Percentiles rank a stretch among this genome's conserved stretches.
Evolutionary conservation across 2,797 vertebrate genomes (phyloP).

Genomic region (Sebastes iracundus): DNA sequence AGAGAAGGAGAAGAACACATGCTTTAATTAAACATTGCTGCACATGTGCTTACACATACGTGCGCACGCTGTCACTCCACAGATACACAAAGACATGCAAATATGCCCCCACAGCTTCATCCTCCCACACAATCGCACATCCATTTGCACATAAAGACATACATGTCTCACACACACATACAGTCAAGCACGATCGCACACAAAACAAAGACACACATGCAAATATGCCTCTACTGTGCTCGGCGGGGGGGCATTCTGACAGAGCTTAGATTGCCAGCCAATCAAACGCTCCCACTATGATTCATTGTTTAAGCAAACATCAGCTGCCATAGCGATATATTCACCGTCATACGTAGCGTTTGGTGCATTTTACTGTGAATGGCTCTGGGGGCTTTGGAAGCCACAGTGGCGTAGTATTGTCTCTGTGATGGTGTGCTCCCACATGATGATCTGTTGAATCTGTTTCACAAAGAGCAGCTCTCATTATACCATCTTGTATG

Average conservation of each 20-base stretch:
- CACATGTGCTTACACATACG: slow-evolving; percentile 63
- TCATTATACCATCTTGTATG: slow-evolving; percentile 23
- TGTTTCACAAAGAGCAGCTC: slow-evolving; percentile 46
- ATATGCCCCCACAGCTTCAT: slow-evolving; percentile 72
- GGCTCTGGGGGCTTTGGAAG: slow-evolving; percentile 59
- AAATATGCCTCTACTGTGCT: slow-evolving; percentile 76
- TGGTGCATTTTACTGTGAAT: slow-evolving; percentile 59
- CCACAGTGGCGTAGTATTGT: slow-evolving; percentile 55
- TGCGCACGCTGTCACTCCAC: slow-evolving; percentile 51
- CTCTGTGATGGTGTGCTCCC: slow-evolving; percentile 53
- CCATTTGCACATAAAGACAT: slow-evolving; percentile 75
- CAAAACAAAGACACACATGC: slow-evolving; percentile 76
- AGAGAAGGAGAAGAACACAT: slow-evolving; percentile 73
- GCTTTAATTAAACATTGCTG: slow-evolving; percentile 83
- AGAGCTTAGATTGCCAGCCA: slow-evolving; percentile 76
- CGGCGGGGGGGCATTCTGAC: slow-evolving; percentile 75
- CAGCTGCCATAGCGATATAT: slow-evolving; percentile 61
- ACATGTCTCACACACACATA: slow-evolving; percentile 46
- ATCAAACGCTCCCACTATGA: slow-evolving; percentile 71
- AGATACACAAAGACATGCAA: slow-evolving; percentile 68
- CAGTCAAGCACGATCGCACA: slow-evolving; percentile 30
- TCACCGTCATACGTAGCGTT: slow-evolving; percentile 49
- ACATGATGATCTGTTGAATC: slow-evolving; percentile 69
- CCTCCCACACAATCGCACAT: slow-evolving; percentile 75
- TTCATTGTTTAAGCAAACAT: slow-evolving; percentile 80